Evolutionary conservation across 2,888 invertebrate species (phyloP).

Genomic region (Xestia sexstrigata): DNA sequence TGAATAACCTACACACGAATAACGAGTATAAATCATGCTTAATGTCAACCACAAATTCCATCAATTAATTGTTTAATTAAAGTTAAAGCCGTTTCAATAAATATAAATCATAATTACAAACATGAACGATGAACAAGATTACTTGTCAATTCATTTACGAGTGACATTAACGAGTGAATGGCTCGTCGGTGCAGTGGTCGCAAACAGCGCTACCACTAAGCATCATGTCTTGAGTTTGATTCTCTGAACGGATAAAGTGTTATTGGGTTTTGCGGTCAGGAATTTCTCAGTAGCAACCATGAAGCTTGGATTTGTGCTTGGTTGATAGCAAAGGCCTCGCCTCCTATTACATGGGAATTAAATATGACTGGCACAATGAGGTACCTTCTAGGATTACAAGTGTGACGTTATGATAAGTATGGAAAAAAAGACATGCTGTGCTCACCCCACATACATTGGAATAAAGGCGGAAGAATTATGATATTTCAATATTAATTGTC

Average conservation of each 20-base stretch:
- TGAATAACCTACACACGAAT: background rate
- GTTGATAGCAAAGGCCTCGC: background rate
- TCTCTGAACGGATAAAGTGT: background rate
- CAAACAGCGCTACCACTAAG: no score
- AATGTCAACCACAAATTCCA: slow-evolving; percentile 15
- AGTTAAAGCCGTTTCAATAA: background rate
- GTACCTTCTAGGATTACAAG: no score
- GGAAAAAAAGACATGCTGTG: no score
- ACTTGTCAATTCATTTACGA: background rate
- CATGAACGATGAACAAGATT: background rate
- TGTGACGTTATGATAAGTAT: no score
- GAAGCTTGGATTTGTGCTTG: background rate
- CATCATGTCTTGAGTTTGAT: background rate
- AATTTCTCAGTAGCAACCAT: background rate
- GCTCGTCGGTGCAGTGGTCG: background rate
- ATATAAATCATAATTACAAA: slow-evolving; percentile 10
- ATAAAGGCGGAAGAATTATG: no score
- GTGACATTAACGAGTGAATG: background rate
- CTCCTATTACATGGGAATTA: no score
- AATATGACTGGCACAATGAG: no score
- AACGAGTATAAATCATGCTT: background rate
- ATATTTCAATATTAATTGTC: no score
- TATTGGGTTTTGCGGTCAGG: background rate
- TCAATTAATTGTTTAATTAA: background rate
- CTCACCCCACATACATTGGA: no score